Base-by-base conservation (phyloP, 92 coral and sea anemone genomes). In the Actinernus sp. region DNA sequence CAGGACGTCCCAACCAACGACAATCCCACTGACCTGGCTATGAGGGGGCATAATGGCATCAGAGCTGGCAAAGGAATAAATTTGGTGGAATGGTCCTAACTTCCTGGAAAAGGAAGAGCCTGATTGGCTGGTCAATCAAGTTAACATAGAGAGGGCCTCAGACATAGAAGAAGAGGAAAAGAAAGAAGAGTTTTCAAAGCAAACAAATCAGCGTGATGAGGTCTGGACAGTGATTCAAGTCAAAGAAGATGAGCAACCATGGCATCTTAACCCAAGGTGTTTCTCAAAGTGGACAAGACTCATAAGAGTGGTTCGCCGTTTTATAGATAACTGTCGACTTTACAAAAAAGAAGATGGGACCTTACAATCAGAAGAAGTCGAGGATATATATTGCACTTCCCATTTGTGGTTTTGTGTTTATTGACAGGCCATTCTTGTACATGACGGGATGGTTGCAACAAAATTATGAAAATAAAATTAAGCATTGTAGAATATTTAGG, bases 81-180 rank as follows among this genome's bases (percentile, higher is more conserved):
- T 30, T 21, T 65, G 74, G 74, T 75, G 74, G 74, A 53, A 16
- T 43, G 55, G 68, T 7, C 74, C 67, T 0, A 74, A 75, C n/a
- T 55, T 65, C 29, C 58, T 75, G 39, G 24, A 19, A 43, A 37
- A 75, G 4, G 52, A 64, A 6, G 74, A 56, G 31, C 31, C 83
- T 10, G 26, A 41, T 4, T 75, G 74, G 83, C 53, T 74, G 33
- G 26, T 36, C 28, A 74, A n/a, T n/a, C n/a, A n/a, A n/a, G n/a
- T n/a, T n/a, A n/a, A n/a, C n/a, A n/a, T n/a, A n/a, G n/a, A n/a
- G 53, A 17, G 12, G 49, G 43, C 12, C 13, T 29, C 21, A 23
- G 51, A 65, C 19, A 26, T 1, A 16, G 48, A 19, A 13, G 31
- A 12, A 1, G 30, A 30, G 6, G 56, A 26, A 31, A 65, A 65